Conservation (phyloP, 2,888 invertebrate genomes). For the Eupelmus urozonus region DNA sequence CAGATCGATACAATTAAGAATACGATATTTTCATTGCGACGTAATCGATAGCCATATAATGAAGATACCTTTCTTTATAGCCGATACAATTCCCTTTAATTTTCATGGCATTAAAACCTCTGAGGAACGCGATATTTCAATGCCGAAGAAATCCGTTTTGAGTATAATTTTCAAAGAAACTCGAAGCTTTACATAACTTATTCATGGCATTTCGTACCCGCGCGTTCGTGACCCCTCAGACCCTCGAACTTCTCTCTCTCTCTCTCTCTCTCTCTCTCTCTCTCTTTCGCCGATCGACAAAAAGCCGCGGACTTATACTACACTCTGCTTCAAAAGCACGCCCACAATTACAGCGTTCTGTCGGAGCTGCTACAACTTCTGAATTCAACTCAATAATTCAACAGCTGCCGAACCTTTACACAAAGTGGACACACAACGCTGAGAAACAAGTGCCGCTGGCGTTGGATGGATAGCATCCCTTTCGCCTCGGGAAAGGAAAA, state of each 20-base stretch:
- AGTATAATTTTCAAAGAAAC: constrained; percentile 17
- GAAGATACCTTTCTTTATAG: not conserved
- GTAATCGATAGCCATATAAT: too few species aligned
- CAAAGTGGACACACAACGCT: not conserved
- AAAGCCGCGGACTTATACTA: not conserved
- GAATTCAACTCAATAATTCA: constrained; percentile 35
- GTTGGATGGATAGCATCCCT: not conserved
- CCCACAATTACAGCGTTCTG: constrained; percentile 17
- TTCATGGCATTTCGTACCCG: constrained; percentile 20
- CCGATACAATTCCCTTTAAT: not conserved
- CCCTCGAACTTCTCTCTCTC: not conserved
- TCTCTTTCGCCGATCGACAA: constrained; percentile 11
- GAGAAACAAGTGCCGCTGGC: not conserved
- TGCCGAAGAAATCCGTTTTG: not conserved
- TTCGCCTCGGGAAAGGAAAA: too few species aligned
- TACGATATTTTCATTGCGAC: too few species aligned
- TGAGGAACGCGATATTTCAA: not conserved
- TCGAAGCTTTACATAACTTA: constrained; percentile 21
- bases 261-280: not conserved
- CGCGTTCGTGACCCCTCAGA: not conserved
- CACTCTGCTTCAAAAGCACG: constrained; percentile 8
- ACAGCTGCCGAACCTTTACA: constrained; percentile 2
- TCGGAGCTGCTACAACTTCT: not conserved
- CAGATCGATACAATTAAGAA: too few species aligned
- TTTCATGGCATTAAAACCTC: not conserved